These are phyloP conservation scores for Anguilla pacifica DNA, from an alignment of 2,797 vertebrate genomes.

Conservation along the genomic window DNA sequence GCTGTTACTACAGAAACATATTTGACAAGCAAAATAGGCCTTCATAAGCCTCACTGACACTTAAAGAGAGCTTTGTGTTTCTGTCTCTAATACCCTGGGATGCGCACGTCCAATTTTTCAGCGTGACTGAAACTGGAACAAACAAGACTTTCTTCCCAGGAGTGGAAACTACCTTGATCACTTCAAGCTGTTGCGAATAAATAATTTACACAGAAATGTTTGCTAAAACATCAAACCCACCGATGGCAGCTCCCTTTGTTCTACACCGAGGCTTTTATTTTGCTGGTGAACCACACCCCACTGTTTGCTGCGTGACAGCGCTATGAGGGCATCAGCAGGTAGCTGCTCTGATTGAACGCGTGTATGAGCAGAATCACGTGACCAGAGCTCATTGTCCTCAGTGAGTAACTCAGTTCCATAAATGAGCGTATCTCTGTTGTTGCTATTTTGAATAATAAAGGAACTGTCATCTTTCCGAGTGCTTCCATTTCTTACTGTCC, in stretches of 20 bases:
- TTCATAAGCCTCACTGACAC: neutral
- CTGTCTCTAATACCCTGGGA: conserved; percentile 11
- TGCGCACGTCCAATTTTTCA: neutral
- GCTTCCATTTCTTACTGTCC: neutral
- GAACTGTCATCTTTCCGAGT: neutral
- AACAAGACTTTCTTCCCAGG: neutral
- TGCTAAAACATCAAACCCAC: neutral
- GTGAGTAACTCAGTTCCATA: neutral
- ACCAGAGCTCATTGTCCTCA: neutral
- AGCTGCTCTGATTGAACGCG: neutral
- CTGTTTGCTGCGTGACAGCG: neutral
- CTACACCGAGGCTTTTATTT: neutral
- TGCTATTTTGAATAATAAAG: neutral
- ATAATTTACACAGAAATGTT: neutral
- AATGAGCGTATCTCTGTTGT: neutral
- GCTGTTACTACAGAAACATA: neutral
- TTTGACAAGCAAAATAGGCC: conserved; percentile 11
- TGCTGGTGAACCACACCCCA: neutral
- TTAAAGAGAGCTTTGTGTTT: neutral
- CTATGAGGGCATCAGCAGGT: neutral
- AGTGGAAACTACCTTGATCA: neutral
- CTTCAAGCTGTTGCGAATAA: neutral
- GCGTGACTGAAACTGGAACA: neutral
- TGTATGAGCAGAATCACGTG: neutral
- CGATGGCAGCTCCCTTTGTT: neutral